Base-by-base conservation (phyloP, 2,113 vertebrate species). In the Microtus richardsoni region DNA sequence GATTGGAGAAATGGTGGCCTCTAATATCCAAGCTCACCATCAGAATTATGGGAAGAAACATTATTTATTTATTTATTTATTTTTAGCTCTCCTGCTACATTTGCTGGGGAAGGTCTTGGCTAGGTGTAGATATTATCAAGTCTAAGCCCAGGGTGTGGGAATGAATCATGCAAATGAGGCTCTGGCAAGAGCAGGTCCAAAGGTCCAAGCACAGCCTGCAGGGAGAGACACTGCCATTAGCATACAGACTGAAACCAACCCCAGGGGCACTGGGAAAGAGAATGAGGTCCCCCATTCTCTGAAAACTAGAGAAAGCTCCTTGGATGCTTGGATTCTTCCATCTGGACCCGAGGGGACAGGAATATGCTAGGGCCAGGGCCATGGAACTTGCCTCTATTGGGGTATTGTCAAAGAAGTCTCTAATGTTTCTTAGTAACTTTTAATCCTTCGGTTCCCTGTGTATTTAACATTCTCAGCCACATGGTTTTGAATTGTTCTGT, bases 191-290 rank as follows among this genome's bases (percentile, higher is more conserved):
- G 44, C 17, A 11, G 5, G 11, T 21, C 39, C 47, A 47, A 47
- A 47, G 44, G 44, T 44, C 44, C 84, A 26, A n/a, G 21, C 16
- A 7, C 0, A 0, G 30, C 26, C 13, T 22, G 36, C 1, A 2
- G 11, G 3, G 10, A 30, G 14, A 22, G 21, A 1, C 26, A 39
- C 16, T 9, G 3, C n/a, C n/a, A 54, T 26, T 12, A 17, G 47
- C 24, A 64, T 7, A 78, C 62, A 30, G 1, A 19, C 36, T 75
- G 39, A n/a, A 41, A 21, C 30, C 41, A 30, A 17, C n/a, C 41
- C 7, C 0, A 16, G 33, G 12, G 44, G 30, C 7, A 22, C 73
- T 4, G 4, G 2, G 14, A 22, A 82, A 39, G 30, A 14, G 47
- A 64, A 30, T 7, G 49, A 75, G 44, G 22, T 33, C 44, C 14